Conservation (phyloP, 2,113 vertebrate species). For the Poeciliopsis prolifica region DNA sequence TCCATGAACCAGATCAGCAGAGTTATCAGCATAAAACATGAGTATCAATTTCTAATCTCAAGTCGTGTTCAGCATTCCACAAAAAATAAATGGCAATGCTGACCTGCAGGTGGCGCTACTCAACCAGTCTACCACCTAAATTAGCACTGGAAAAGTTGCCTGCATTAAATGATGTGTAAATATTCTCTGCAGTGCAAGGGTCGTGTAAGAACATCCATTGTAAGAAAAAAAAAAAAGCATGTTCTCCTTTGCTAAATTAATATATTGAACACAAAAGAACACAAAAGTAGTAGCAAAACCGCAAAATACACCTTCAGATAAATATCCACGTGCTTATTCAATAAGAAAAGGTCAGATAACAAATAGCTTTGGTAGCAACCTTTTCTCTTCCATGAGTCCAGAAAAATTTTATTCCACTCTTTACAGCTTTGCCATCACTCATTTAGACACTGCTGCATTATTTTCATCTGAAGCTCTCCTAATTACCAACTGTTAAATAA, state of each 20-base stretch:
- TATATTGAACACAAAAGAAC: background rate
- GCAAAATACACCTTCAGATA: background rate
- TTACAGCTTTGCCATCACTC: background rate
- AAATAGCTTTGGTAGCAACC: background rate
- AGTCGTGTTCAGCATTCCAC: background rate
- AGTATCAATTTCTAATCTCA: background rate
- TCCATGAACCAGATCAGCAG: background rate
- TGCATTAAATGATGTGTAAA: slow-evolving; percentile 6
- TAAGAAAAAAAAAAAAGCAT: background rate
- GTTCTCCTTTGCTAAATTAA: background rate
- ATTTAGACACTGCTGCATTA: background rate
- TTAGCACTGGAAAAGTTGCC: background rate
- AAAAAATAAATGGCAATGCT: background rate
- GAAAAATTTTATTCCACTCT: background rate
- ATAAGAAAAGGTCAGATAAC: background rate
- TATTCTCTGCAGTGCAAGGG: background rate
- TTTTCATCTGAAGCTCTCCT: background rate
- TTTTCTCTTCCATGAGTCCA: background rate
- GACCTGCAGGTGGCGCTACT: slow-evolving; percentile 1
- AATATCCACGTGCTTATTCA: background rate
- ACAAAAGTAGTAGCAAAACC: background rate
- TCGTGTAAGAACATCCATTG: background rate
- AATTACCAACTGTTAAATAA: too few relatives aligned
- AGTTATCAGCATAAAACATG: slow-evolving; percentile 1
- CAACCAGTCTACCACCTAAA: background rate